These are phyloP conservation scores for Hymenochirus boettgeri DNA, from an alignment of 2,113 vertebrate species.

Conservation along the genomic window DNA sequence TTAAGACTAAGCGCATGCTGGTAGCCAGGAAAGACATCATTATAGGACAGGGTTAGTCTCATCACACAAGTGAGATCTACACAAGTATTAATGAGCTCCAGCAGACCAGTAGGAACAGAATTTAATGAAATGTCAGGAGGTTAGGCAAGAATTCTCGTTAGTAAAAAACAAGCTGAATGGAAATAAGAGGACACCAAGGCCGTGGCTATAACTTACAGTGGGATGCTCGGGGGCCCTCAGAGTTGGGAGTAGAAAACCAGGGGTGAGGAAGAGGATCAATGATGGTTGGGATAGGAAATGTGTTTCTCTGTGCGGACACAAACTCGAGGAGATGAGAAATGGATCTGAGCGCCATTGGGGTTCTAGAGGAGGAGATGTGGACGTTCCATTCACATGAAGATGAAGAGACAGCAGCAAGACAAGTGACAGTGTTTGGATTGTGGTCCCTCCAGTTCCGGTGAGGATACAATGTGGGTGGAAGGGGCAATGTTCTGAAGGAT, in stretches of 20 bases:
- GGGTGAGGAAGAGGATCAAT: neutral
- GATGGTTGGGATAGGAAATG: neutral
- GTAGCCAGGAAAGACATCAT: too few species aligned
- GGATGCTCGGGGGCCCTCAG: neutral
- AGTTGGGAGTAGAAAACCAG: constrained; percentile 6
- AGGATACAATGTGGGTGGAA: constrained; percentile 10
- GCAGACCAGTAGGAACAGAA: too few species aligned
- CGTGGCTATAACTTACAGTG: constrained; percentile 21
- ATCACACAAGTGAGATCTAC: too few species aligned
- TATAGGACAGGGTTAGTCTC: too few species aligned
- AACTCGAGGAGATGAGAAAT: neutral
- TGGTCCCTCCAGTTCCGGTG: neutral
- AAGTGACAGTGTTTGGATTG: neutral
- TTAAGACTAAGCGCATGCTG: too few species aligned
- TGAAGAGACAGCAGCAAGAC: constrained; percentile 15
- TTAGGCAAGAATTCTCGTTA: too few species aligned
- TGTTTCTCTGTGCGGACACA: neutral
- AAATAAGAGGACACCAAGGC: neutral
- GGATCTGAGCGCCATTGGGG: neutral
- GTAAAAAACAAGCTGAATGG: too few species aligned
- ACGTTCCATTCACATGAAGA: neutral
- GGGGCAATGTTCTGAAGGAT: neutral
- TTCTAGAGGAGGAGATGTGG: neutral
- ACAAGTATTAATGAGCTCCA: too few species aligned
- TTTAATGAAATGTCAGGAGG: too few species aligned